Percentiles rank a stretch among this genome's conserved stretches.
phyloP scores from a whole-genome alignment of 2,888 invertebrate species.

The Melanargia galathea region DNA sequence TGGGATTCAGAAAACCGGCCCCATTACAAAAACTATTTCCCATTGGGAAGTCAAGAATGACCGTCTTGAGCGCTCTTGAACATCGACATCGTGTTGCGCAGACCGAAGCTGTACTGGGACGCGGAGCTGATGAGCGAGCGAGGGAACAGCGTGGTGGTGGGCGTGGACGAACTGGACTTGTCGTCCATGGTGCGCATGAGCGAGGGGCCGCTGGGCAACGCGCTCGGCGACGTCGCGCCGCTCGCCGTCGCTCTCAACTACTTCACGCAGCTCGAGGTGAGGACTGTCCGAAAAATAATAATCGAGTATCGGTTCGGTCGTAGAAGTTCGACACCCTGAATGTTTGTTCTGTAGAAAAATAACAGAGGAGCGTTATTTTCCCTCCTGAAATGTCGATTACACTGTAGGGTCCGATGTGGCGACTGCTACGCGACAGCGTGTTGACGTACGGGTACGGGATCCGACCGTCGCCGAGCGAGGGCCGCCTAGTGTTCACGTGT shows the following conservation, averaged over 20 bases:
- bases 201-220: conserved; percentile 85
- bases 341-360: too few species aligned
- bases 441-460: conserved; percentile 91
- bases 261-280: conserved; percentile 83
- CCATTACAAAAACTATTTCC: too few species aligned
- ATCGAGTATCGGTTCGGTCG: too few species aligned
- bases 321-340: too few species aligned
- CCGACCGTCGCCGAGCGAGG: conserved; percentile 84
- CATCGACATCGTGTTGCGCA: conserved; percentile 40
- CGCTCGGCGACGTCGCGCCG: conserved; percentile 85
- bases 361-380: too few species aligned
- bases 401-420: conserved; percentile 93
- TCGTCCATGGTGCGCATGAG: conserved; percentile 86
- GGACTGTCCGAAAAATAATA: background rate
- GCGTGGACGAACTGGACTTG: conserved; percentile 92
- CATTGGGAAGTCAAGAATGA: too few species aligned
- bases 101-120: conserved; percentile 67
- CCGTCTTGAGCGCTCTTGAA: too few species aligned
- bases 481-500: conserved; percentile 86
- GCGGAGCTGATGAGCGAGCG: conserved; percentile 57
- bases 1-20: too few species aligned
- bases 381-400: background rate
- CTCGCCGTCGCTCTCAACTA: conserved; percentile 91
- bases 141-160: conserved; percentile 85
- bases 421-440: conserved; percentile 92